Evolutionary conservation across 2,888 invertebrate species (phyloP).

Genomic region (Fragum sueziense): DNA sequence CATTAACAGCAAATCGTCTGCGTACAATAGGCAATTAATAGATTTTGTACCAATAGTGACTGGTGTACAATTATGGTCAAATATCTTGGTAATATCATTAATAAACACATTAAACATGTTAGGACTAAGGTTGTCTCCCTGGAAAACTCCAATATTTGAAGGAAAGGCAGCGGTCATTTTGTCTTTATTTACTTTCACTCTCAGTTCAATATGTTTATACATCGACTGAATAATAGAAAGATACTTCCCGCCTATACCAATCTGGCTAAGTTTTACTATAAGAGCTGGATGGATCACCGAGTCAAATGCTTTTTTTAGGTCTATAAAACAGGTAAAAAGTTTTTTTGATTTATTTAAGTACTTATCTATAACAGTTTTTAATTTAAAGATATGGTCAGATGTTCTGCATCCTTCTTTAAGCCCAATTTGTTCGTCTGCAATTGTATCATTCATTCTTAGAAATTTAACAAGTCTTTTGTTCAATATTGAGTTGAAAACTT

Average conservation of each 20-base stretch:
- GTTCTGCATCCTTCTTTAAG: too few relatives aligned
- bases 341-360: too few relatives aligned
- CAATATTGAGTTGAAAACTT: too few relatives aligned
- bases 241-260: background rate
- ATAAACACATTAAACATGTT: background rate
- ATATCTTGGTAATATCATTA: too few relatives aligned
- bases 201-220: too few relatives aligned
- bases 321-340: conserved; percentile 3
- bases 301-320: too few relatives aligned
- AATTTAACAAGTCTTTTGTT: conserved; percentile 1
- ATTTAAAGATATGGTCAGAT: too few relatives aligned
- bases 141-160: too few relatives aligned
- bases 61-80: background rate
- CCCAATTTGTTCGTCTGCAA: background rate
- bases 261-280: background rate
- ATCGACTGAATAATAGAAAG: background rate
- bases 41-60: background rate
- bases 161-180: too few relatives aligned
- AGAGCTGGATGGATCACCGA: too few relatives aligned
- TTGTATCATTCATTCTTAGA: background rate
- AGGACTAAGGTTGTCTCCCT: conserved; percentile 1
- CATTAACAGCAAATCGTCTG: background rate
- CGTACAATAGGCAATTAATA: background rate
- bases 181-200: too few relatives aligned
- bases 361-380: too few relatives aligned